Percentiles rank a stretch among this genome's conserved stretches.
Conservation (phyloP, 2,888 invertebrate species). For the Cataglyphis livida region DNA sequence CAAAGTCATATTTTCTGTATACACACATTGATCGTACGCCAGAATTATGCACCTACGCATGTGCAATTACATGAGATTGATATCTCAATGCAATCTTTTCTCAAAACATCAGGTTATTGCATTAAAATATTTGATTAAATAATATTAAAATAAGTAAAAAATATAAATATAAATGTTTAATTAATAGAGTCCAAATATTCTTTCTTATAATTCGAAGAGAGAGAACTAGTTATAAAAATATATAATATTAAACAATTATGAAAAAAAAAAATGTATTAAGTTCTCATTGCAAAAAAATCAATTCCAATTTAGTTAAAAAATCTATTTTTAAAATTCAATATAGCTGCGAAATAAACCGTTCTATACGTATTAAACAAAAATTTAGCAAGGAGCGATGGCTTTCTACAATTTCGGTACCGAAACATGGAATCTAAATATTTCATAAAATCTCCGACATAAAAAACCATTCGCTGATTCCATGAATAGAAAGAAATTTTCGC, state of each 20-base stretch:
- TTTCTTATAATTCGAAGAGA: slow-evolving; percentile 7
- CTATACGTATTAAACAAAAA: too few species aligned
- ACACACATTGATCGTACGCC: slow-evolving; percentile 30
- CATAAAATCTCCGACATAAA: neutral
- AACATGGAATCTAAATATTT: neutral
- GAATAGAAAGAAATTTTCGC: neutral
- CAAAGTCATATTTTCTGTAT: slow-evolving; percentile 42
- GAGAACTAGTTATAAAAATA: neutral
- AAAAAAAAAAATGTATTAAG: neutral
- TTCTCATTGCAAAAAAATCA: neutral
- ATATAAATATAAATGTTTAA: neutral
- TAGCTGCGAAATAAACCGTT: too few species aligned
- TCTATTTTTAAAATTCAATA: neutral
- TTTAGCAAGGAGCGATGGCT: too few species aligned
- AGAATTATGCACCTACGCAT: slow-evolving; percentile 23
- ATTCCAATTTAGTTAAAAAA: neutral
- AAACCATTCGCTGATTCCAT: neutral
- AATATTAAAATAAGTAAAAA: neutral
- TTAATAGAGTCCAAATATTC: neutral
- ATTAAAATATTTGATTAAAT: neutral
- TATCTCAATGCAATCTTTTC: slow-evolving; percentile 1
- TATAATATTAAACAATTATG: neutral
- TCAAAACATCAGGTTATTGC: neutral
- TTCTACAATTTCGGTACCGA: too few species aligned
- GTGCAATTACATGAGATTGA: slow-evolving; percentile 9